These are phyloP conservation scores for Chaenocephalus aceratus DNA, from an alignment of 2,113 vertebrate species.

Conservation along the genomic window DNA sequence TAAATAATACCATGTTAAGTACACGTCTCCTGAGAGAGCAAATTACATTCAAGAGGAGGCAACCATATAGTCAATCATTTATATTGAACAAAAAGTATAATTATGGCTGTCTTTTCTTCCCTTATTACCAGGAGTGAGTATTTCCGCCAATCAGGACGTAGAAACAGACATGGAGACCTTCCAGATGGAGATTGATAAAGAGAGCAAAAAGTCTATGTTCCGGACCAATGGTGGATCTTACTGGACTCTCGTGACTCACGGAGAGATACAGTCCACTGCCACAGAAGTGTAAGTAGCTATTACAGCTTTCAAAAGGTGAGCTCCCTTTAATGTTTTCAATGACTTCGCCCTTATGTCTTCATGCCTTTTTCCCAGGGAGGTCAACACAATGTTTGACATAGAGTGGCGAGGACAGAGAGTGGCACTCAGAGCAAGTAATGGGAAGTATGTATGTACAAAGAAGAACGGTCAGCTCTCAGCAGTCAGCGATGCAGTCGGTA, in stretches of 20 bases:
- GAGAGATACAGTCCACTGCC: slow-evolving; percentile 93
- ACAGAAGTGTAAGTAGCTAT: slow-evolving; percentile 88
- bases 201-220: slow-evolving; percentile 92
- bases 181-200: slow-evolving; percentile 94
- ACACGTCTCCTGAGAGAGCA: neutral
- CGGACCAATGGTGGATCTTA: slow-evolving; percentile 91
- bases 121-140: slow-evolving; percentile 88
- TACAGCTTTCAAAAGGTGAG: neutral
- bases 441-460: slow-evolving; percentile 96
- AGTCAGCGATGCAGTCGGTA: slow-evolving; percentile 90
- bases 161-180: slow-evolving; percentile 96
- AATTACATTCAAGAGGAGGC: slow-evolving; percentile 9
- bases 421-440: slow-evolving; percentile 93
- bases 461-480: slow-evolving; percentile 97
- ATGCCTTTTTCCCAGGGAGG: slow-evolving; percentile 80
- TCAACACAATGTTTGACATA: slow-evolving; percentile 94
- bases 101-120: slow-evolving; percentile 5
- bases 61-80: neutral
- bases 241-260: slow-evolving; percentile 94
- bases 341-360: neutral
- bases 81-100: slow-evolving; percentile 1
- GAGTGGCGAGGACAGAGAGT: slow-evolving; percentile 92
- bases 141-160: slow-evolving; percentile 96
- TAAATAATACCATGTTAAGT: neutral
- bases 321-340: neutral